These are phyloP conservation scores for Labeo rohita DNA, from an alignment of 2,113 vertebrate genomes.

Conservation along the genomic window DNA sequence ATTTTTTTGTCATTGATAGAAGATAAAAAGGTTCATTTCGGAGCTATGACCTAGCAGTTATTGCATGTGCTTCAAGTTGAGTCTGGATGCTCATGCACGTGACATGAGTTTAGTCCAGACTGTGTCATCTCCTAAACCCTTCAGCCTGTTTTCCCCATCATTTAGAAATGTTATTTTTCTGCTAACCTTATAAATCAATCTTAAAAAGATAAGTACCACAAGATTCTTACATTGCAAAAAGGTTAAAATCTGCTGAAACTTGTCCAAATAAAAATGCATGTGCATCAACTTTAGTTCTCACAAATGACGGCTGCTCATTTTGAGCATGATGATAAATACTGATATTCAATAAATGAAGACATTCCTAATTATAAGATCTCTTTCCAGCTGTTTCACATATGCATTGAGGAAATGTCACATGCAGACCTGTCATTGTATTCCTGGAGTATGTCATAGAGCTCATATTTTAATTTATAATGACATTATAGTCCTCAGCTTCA, in stretches of 20 bases:
- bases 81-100: background rate
- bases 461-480: background rate
- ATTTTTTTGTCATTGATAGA: too few species aligned
- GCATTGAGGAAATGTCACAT: background rate
- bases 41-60: background rate
- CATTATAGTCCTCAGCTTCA: slow-evolving; percentile 9
- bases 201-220: background rate
- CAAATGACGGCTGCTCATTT: background rate
- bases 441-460: background rate
- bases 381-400: background rate
- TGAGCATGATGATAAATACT: background rate
- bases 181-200: background rate
- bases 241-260: background rate
- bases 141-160: background rate
- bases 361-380: background rate
- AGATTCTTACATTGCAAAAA: background rate
- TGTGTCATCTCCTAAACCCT: background rate
- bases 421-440: background rate
- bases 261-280: background rate
- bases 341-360: background rate
- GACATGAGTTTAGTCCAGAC: background rate
- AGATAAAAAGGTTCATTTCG: too few species aligned
- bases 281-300: background rate
- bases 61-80: background rate
- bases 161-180: background rate